These are phyloP conservation scores for Gymnorhina tibicen DNA, from an alignment of 2,113 vertebrate genomes.

Conservation along the genomic window DNA sequence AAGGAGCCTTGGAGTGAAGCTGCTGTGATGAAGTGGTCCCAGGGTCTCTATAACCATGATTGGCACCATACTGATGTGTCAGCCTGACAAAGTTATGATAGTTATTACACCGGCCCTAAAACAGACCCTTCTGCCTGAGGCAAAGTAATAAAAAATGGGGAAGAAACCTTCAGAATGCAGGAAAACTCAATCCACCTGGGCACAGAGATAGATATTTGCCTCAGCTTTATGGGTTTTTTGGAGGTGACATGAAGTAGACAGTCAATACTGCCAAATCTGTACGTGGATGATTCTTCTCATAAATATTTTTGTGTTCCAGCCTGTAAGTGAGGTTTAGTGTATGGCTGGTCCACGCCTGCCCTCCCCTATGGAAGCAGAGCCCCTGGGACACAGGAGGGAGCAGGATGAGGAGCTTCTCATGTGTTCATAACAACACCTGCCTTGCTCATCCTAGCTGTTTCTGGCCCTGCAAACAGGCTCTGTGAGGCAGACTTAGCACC, in stretches of 20 bases:
- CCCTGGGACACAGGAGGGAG: not conserved
- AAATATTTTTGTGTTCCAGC: not conserved
- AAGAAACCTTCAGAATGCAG: not conserved
- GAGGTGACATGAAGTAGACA: not conserved
- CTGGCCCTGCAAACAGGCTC: not conserved
- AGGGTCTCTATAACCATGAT: constrained; percentile 42
- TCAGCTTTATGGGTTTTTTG: not conserved
- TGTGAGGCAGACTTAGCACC: not conserved
- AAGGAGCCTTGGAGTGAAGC: constrained; percentile 43
- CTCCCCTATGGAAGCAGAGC: rapidly evolving
- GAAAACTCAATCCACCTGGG: not conserved
- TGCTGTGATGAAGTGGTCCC: constrained; percentile 57
- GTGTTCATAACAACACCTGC: not conserved
- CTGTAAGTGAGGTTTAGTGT: not conserved
- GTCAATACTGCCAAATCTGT: not conserved
- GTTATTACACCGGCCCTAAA: constrained; percentile 21
- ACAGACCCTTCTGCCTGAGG: not conserved
- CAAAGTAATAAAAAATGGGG: constrained; percentile 16
- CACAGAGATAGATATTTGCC: not conserved
- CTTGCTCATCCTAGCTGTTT: not conserved
- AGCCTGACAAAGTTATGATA: constrained; percentile 34
- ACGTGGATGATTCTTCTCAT: not conserved
- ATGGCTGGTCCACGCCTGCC: rapidly evolving
- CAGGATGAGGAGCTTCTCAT: not conserved
- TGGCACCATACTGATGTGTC: constrained; percentile 51